A percentile compares a stretch with the other conserved stretches of the same genome.
Evolutionary conservation across 2,888 invertebrate species (phyloP).

Genomic region (Euphydryas editha): DNA sequence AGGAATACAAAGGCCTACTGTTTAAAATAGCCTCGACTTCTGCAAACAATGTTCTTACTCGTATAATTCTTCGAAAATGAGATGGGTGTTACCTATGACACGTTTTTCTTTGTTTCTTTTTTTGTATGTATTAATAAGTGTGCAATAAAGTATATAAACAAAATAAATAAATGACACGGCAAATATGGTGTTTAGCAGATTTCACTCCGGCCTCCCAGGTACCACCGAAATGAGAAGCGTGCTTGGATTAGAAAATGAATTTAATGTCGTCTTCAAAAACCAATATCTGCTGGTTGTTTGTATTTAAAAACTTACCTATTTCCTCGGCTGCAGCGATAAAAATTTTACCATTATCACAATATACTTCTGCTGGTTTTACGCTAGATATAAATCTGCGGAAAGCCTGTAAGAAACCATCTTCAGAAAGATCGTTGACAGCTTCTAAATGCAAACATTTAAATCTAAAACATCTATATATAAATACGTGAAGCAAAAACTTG

Average conservation of each 20-base stretch:
- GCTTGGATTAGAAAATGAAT: constrained; percentile 7
- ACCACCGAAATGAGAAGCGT: constrained; percentile 27
- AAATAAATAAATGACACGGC: too few species aligned
- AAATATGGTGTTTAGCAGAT: too few species aligned
- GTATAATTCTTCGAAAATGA: constrained; percentile 24
- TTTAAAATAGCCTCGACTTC: constrained; percentile 9
- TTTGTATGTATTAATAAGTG: too few species aligned
- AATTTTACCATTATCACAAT: constrained; percentile 46
- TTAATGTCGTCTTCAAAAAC: background rate
- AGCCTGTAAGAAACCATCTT: constrained; percentile 46
- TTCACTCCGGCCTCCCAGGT: too few species aligned
- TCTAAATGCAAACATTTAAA: constrained; percentile 47
- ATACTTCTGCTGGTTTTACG: constrained; percentile 49
- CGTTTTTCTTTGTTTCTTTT: too few species aligned
- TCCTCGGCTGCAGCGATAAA: constrained; percentile 36
- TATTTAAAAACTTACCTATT: constrained; percentile 30
- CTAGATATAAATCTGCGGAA: constrained; percentile 47
- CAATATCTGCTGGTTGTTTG: background rate
- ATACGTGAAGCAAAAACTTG: too few species aligned
- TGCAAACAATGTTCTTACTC: background rate
- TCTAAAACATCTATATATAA: constrained; percentile 40
- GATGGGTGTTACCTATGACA: constrained; percentile 23
- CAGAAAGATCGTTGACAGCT: constrained; percentile 44
- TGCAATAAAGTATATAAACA: too few species aligned
- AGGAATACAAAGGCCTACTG: constrained; percentile 4